Base-by-base conservation (phyloP, 2,113 vertebrate species). In the Anolis sagrei region DNA sequence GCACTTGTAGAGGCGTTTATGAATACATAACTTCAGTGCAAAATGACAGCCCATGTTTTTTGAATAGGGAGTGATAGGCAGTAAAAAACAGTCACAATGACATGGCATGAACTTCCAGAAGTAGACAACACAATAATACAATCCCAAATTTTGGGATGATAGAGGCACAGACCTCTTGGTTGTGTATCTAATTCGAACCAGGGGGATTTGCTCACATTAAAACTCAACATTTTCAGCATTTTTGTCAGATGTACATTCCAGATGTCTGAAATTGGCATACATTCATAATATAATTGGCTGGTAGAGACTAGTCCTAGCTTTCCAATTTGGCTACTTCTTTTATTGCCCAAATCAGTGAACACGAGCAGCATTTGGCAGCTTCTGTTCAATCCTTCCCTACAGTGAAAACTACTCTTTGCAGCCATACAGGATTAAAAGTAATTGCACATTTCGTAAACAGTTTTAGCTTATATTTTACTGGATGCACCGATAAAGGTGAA, bases 281-380 rank as follows among this genome's bases (percentile, higher is more conserved):
- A 32, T 16, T 75, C 39, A 23, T 29, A 49, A 29, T 74, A 62
- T 44, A 83, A 83, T 75, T 62, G 54, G 58, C 23, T 68, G 36
- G 82, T 36, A 76, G 58, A 68, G 73, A 68, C 39, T 64, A 66
- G 54, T 14, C 23, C 39, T 68, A 5, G 7, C 69, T 76, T 21
- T 84, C 39, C 73, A 68, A 68, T 84, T 84, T 76, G 44, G 58
- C 61, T 23, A 84, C 61, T 84, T 58, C 44, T n/a, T 72, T 84
- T 66, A 84, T 68, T 68, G 82, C 61, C 73, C 73, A 76, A 84
- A 84, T 84, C 73, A 76, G 66, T 84, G 58, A 84, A 68, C 10
- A 64, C 39, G 34, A 49, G 14, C 48, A 10, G 2, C 16, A 32
- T 34, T 84, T 84, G 82, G 62, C 74, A 84, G n/a, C 73, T 83